These are phyloP conservation scores for Propithecus deckenii DNA, from an alignment of 2,797 vertebrate species.

Conservation along the genomic window DNA sequence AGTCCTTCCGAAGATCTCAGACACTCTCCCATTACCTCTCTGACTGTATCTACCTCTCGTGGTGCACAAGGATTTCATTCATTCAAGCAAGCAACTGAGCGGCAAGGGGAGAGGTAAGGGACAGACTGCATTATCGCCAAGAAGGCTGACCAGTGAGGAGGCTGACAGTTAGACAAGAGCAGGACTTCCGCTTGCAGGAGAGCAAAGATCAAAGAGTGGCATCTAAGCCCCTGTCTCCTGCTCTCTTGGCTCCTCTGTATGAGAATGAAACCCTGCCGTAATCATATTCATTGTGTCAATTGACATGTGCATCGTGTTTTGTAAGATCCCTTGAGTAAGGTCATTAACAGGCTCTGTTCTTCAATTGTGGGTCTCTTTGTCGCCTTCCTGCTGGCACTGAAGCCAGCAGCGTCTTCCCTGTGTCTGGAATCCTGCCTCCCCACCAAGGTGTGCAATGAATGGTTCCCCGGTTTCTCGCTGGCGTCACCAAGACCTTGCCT, in stretches of 20 bases:
- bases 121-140: rapidly evolving
- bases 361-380: background rate
- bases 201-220: background rate
- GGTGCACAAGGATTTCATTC: background rate
- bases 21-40: background rate
- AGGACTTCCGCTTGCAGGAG: background rate
- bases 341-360: constrained; percentile 47
- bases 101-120: background rate
- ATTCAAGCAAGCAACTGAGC: background rate
- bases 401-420: background rate
- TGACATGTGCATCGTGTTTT: constrained; percentile 21
- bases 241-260: background rate
- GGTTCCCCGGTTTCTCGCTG: background rate
- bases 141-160: too few relatives aligned
- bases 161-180: rapidly evolving
- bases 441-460: background rate
- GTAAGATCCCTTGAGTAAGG: constrained; percentile 25
- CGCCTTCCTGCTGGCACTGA: background rate
- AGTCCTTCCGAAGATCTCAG: background rate
- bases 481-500: background rate
- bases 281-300: constrained; percentile 13
- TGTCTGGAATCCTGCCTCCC: constrained; percentile 39
- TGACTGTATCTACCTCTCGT: background rate
- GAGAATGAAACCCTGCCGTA: constrained; percentile 29
- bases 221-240: background rate